phyloP scores from a whole-genome alignment of 2,797 vertebrate genomes.

The Aphelocoma californica region DNA sequence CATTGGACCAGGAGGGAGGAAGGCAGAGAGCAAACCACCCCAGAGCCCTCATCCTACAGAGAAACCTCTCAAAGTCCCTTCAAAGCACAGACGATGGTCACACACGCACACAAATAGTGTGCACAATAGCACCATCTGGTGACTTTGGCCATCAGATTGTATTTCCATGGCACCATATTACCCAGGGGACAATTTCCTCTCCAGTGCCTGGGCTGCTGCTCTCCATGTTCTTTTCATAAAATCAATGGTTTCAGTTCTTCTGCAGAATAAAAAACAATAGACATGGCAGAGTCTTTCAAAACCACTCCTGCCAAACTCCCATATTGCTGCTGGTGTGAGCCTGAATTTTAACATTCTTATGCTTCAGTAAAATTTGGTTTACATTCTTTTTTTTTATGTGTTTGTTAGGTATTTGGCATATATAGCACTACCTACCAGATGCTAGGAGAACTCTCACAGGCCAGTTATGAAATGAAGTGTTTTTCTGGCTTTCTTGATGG shows the following conservation, averaged over 20 bases:
- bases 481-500: not conserved
- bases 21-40: not conserved
- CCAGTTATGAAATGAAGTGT: not conserved
- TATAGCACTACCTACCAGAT: not conserved
- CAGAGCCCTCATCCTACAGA: not conserved
- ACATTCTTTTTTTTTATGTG: not conserved
- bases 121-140: slow-evolving; percentile 65
- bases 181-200: not conserved
- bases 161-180: slow-evolving; percentile 46
- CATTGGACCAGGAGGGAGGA: not conserved
- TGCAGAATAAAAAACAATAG: not conserved
- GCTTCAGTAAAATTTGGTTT: not conserved
- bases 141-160: not conserved
- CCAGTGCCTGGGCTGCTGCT: not conserved
- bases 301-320: not conserved
- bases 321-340: not conserved
- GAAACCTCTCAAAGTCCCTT: not conserved
- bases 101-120: not conserved
- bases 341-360: not conserved
- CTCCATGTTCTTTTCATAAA: not conserved
- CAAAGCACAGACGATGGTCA: not conserved
- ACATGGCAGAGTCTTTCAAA: not conserved
- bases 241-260: not conserved
- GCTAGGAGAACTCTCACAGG: not conserved
- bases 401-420: not conserved